Evolutionary conservation across 2,888 invertebrate genomes (phyloP).

Genomic region (Pollenia amentaria): DNA sequence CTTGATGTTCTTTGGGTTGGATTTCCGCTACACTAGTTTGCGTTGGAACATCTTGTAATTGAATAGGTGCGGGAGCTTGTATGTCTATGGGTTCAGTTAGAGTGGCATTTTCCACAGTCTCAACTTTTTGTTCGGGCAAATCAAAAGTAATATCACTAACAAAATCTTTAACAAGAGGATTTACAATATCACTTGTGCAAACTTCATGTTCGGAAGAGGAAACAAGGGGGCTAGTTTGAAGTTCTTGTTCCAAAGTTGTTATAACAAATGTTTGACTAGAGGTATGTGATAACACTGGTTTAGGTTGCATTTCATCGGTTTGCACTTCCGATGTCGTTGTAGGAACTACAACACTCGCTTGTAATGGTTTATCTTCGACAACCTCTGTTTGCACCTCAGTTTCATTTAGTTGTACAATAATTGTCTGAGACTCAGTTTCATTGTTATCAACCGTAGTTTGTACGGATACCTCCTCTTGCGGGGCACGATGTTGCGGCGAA

Average conservation of each 20-base stretch:
- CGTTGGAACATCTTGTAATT: constrained; percentile 78
- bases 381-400: constrained; percentile 82
- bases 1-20: constrained; percentile 74
- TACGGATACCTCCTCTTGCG: constrained; percentile 79
- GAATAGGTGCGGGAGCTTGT: constrained; percentile 76
- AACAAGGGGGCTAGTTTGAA: constrained; percentile 82
- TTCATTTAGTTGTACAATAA: constrained; percentile 80
- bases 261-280: constrained; percentile 81
- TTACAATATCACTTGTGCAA: constrained; percentile 80
- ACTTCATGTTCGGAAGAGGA: constrained; percentile 76
- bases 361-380: constrained; percentile 70
- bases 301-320: constrained; percentile 74
- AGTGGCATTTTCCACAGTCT: constrained; percentile 78
- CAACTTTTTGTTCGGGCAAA: constrained; percentile 76
- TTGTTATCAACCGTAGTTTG: constrained; percentile 81
- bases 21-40: constrained; percentile 71
- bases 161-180: constrained; percentile 83
- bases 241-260: constrained; percentile 81
- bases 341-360: neutral
- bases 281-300: constrained; percentile 79
- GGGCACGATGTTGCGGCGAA: constrained; percentile 80
- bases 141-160: constrained; percentile 82
- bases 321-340: constrained; percentile 81
- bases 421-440: constrained; percentile 83
- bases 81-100: constrained; percentile 79